Base-by-base conservation (phyloP, 2,797 vertebrate genomes). In the Phoxinus dragarum region DNA sequence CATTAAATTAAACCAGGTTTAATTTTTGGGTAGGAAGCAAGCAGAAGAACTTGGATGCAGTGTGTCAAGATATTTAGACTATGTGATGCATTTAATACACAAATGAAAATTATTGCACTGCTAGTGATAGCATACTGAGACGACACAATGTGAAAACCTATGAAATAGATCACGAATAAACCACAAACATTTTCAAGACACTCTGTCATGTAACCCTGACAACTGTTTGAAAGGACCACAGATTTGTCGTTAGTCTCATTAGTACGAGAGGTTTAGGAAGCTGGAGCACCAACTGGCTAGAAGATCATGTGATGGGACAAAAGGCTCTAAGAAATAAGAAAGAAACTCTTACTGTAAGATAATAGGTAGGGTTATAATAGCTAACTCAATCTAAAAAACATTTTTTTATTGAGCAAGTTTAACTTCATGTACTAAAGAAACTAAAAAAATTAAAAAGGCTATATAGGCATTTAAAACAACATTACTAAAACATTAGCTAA, bases 301-400 rank as follows among this genome's bases (percentile, higher is more conserved):
- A 34, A 72, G 27, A 72, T 56, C 68, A 44, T 72, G 38, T 81
- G n/a, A n/a, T 27, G 49, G 21, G 80, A 56, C 47, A 69, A 54
- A 36, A 34, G 34, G 5, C 49, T 6, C 49, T 6, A 47, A 47
- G 47, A 16, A 16, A 47, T 47, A 16, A 47, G 47, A 47, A 47
- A 47, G 6, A 34, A 49, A 36, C 31, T 47, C 10, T n/a, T 67
- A 34, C 5, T 6, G 2, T 40, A 27, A 23, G 31, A 54, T 36
- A 12, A 10, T 59, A 78, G n/a, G 71, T 14, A 27, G 23, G 23
- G 40, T 47, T 47, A 47, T 1, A 44, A 17, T 9, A 72, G 6
- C 17, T 16, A 17, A 19, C 34, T 19, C 34, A 16, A 72, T 34
- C 27, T 66, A 17, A 66, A 17, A 66, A 66, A 66, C 14, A 5